Evolutionary conservation across 2,113 vertebrate species (phyloP).

Genomic region (Xerus inauris): DNA sequence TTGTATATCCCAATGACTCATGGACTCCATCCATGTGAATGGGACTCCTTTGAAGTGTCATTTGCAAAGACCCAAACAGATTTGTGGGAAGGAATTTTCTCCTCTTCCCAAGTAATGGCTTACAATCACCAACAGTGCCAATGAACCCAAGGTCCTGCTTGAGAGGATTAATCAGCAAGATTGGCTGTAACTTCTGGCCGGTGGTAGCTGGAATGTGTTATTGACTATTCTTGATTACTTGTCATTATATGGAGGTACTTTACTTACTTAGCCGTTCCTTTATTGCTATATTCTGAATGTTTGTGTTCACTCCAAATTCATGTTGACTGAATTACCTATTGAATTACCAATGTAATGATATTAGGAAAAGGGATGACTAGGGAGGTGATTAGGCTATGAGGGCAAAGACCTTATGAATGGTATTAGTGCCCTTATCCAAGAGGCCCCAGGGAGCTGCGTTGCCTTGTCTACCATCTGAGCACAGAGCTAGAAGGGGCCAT

Average conservation of each 20-base stretch:
- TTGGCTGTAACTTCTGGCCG: conserved; percentile 82
- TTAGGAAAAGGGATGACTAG: background rate
- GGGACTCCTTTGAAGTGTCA: conserved; percentile 76
- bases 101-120: conserved; percentile 83
- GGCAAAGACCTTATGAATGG: too few relatives aligned
- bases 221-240: background rate
- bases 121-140: conserved; percentile 81
- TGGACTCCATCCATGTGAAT: conserved; percentile 79
- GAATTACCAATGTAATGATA: too few relatives aligned
- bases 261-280: background rate
- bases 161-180: conserved; percentile 43
- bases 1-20: conserved; percentile 85
- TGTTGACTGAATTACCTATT: too few relatives aligned
- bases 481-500: background rate
- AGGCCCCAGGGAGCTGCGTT: too few relatives aligned
- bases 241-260: background rate
- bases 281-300: background rate
- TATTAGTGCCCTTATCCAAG: too few relatives aligned
- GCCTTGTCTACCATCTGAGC: background rate
- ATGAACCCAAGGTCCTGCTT: conserved; percentile 79
- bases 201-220: conserved; percentile 87
- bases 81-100: background rate
- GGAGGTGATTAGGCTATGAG: background rate
- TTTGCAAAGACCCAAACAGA: conserved; percentile 72
- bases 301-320: background rate